Conservation (phyloP, 1,140 invertebrate genomes). For the Euwallacea fornicatus region DNA sequence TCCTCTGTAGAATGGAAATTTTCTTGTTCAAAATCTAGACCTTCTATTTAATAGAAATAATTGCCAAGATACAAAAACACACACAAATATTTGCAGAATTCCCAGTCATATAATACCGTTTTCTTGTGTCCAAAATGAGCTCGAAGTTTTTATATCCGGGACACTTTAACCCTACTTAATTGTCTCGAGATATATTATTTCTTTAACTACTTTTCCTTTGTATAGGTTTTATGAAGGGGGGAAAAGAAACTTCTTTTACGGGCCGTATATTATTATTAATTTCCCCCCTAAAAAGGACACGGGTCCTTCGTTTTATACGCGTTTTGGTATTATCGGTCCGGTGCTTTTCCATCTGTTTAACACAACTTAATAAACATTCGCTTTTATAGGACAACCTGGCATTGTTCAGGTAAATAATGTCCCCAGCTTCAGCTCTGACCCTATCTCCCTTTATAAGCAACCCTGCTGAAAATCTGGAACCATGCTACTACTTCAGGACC, state of each 20-base stretch:
- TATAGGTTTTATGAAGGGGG: constrained; percentile 8
- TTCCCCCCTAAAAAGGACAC: background rate
- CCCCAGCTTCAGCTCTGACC: constrained; percentile 36
- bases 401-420: constrained; percentile 39
- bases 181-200: constrained; percentile 19
- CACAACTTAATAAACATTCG: constrained; percentile 36
- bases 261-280: background rate
- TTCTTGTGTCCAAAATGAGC: constrained; percentile 21
- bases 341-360: constrained; percentile 14
- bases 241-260: background rate
- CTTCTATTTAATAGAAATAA: constrained; percentile 21
- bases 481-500: background rate
- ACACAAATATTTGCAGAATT: constrained; percentile 5
- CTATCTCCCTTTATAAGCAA: constrained; percentile 1
- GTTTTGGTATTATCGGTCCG: constrained; percentile 14
- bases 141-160: constrained; percentile 19
- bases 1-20: no score
- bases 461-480: background rate
- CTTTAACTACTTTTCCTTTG: constrained; percentile 17
- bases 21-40: background rate
- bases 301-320: background rate
- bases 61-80: constrained; percentile 4
- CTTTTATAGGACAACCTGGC: constrained; percentile 35
- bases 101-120: constrained; percentile 18
- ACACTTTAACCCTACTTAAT: constrained; percentile 15